phyloP scores from a whole-genome alignment of 2,113 vertebrate species.

The Jacana jacana region DNA sequence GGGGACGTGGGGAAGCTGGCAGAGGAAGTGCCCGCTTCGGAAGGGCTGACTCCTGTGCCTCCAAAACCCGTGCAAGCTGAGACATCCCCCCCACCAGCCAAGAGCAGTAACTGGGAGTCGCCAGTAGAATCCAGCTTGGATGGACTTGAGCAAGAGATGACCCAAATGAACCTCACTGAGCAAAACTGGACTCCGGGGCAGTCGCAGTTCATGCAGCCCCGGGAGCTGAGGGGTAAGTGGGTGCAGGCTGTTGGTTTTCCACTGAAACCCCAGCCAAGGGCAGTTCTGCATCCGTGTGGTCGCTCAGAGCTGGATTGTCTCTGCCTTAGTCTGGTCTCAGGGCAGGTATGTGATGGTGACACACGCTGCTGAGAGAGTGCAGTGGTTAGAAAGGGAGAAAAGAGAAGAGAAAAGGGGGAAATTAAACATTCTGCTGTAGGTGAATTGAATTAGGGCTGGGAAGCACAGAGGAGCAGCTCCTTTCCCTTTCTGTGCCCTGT shows the following conservation, averaged over 20 bases:
- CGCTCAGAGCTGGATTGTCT: not conserved
- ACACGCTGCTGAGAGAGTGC: not conserved
- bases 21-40: constrained; percentile 76
- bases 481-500: not conserved
- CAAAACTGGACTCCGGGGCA: constrained; percentile 89
- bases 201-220: constrained; percentile 83
- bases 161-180: constrained; percentile 82
- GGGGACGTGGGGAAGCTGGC: constrained; percentile 86
- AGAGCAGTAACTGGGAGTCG: constrained; percentile 68
- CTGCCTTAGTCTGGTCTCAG: accelerated
- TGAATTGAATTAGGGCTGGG: not conserved
- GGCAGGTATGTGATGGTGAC: accelerated
- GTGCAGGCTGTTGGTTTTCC: not conserved
- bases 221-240: constrained; percentile 86
- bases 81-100: constrained; percentile 56
- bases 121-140: constrained; percentile 70
- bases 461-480: no score
- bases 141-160: constrained; percentile 88
- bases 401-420: not conserved
- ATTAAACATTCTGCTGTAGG: accelerated
- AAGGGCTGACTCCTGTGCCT: constrained; percentile 54
- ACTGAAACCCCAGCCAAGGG: not conserved
- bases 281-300: accelerated
- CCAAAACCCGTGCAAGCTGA: constrained; percentile 61
- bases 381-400: not conserved